Percentiles rank a stretch among this genome's conserved stretches.
These are phyloP conservation scores for Pollenia griseotomentosa DNA, from an alignment of 2,888 invertebrate species.

Conservation along the genomic window DNA sequence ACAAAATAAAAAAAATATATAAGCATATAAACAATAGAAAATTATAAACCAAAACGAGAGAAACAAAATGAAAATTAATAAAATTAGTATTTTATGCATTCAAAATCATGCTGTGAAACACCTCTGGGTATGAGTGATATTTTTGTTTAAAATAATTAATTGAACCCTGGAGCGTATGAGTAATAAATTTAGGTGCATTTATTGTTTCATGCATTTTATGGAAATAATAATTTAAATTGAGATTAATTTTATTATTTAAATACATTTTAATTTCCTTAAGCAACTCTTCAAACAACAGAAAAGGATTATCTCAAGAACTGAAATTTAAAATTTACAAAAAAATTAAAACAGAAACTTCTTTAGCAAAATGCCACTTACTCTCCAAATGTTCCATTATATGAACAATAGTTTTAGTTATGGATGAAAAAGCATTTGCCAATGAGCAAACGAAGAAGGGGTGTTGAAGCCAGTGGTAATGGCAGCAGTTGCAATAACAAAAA, in stretches of 20 bases:
- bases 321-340: slow-evolving; percentile 22
- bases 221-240: background rate
- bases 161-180: slow-evolving; percentile 42
- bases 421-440: slow-evolving; percentile 48
- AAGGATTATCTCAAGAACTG: slow-evolving; percentile 26
- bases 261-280: background rate
- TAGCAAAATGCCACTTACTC: slow-evolving; percentile 34
- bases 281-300: background rate
- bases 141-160: slow-evolving; percentile 31
- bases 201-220: background rate
- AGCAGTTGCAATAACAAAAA: slow-evolving; percentile 40
- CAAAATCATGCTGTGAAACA: background rate
- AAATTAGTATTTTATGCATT: slow-evolving; percentile 23
- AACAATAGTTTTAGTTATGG: slow-evolving; percentile 48
- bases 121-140: slow-evolving; percentile 34
- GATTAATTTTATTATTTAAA: slow-evolving; percentile 14
- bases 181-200: slow-evolving; percentile 2
- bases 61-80: slow-evolving; percentile 34
- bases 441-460: slow-evolving; percentile 13
- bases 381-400: slow-evolving; percentile 11
- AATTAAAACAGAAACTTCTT: slow-evolving; percentile 20
- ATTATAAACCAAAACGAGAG: background rate
- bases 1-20: slow-evolving; percentile 18
- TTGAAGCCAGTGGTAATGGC: slow-evolving; percentile 27
- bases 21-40: slow-evolving; percentile 34